Base-by-base conservation (phyloP, 2,797 vertebrate genomes). In the Aulostomus chinensis region DNA sequence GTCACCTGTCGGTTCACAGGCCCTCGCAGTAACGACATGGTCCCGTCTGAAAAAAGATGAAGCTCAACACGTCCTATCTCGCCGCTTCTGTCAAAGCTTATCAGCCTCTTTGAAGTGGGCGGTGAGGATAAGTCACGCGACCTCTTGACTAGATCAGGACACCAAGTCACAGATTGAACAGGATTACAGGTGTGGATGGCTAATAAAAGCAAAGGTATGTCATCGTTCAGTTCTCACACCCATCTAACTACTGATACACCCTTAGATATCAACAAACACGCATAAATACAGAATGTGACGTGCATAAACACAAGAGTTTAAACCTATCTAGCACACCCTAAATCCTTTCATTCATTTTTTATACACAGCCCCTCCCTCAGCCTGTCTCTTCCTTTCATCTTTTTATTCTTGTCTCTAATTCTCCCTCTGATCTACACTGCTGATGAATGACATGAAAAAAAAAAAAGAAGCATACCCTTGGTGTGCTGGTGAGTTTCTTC, bases 301-400 rank as follows among this genome's bases (percentile, higher is more conserved):
- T 28, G 62, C 65, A 78, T 48, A 71, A 42, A 39, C 68, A 58
- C 51, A 0, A 10, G 33, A 53, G 33, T 60, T 66, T 34, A 61
- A 69, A 77, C 48, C 51, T 38, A 76, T 79, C 61, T 29, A 36
- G 48, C 68, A 71, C 80, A 75, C 77, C 80, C 76, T 64, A 43
- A 81, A 83, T 78, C 80, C 62, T 83, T 83, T 85, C 79, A 78
- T 83, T 56, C 30, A 68, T 68, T 74, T 52, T 36, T 78, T 54
- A 62, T 49, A 52, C 20, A 38, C 30, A 24, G 50, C 67, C 45
- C 70, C 66, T 71, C 80, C 83, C 56, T 73, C 61, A 11, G 39
- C 45, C 58, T 61, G 67, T 58, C 18, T 43, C 36, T 47, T 64
- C 59, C 76, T 71, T 63, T 60, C 50, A 58, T 80, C 67, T 21